Conservation (phyloP, 2,113 vertebrate species). For the Syrmaticus mikado region DNA sequence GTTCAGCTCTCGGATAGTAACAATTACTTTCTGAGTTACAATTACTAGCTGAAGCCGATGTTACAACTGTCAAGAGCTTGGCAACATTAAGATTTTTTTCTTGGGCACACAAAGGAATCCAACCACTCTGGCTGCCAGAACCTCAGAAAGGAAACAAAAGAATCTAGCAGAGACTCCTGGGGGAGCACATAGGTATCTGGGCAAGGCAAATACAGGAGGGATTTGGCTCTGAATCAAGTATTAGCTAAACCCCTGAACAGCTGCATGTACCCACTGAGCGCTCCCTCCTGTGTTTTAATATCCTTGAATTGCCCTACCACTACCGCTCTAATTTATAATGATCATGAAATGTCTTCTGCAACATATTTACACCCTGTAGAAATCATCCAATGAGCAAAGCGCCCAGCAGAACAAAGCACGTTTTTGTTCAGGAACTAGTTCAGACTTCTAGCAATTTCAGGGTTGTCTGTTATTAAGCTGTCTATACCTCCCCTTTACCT, state of each 20-base stretch:
- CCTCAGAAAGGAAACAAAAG: neutral
- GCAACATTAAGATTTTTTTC: slow-evolving; percentile 2
- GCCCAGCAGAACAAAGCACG: neutral
- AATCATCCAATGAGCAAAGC: neutral
- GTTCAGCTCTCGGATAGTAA: neutral
- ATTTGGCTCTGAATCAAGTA: neutral
- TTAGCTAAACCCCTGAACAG: neutral
- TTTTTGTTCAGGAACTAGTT: neutral
- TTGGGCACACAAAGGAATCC: neutral
- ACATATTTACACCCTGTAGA: neutral
- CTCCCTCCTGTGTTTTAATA: neutral
- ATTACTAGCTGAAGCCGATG: neutral
- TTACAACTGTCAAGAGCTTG: neutral
- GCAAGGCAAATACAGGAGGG: neutral
- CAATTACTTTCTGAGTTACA: neutral
- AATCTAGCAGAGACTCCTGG: neutral
- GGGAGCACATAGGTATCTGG: neutral
- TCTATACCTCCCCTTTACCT: neutral
- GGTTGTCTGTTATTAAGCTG: neutral
- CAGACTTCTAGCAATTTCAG: neutral
- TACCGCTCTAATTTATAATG: neutral
- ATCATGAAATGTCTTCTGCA: neutral
- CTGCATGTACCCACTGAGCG: neutral
- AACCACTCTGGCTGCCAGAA: neutral
- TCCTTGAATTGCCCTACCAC: neutral